Evolutionary conservation across 2,113 vertebrate genomes (phyloP), one percentile per base, ranked within the genome.

Genomic region (Pholis gunnellus): DNA sequence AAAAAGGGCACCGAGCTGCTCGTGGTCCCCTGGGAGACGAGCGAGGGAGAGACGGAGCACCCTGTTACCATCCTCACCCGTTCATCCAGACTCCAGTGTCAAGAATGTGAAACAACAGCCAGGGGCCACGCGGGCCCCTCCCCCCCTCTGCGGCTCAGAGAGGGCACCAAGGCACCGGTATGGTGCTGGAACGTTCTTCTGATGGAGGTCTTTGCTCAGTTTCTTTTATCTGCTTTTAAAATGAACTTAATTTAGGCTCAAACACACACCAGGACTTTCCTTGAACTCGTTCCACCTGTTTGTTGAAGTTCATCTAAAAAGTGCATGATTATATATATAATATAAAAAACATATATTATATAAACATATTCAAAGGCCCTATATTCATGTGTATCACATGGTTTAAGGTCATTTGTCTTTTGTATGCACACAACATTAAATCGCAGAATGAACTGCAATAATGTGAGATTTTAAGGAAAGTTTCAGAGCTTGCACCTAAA

Each of bases 1-100:
- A 34, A 34, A 34, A 34, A 34, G 34, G 34, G 18, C 40, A n/a
- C 15, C 18, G 5, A 57, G 76, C 72, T 52, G 38, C 29, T 81
- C n/a, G 1, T 22, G 84, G 83, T 88, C 88, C 88, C 89, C 64
- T 15, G 84, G 87, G 91, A 90, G 85, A 79, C 67, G 0, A 25
- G 17, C 70, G 73, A 70, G 59, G 54, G 67, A 84, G 77, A 69
- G 59, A 4, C 11, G 0, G 17, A 82, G 79, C 90, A 93, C 95
- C 95, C 92, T 63, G 90, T 95, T 88, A 90, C 95, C 97, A 95
- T 92, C 85, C 11, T 61, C 87, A 91, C 95, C 95, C 79, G 93
- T 83, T 89, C 92, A 95, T 93, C 96, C 97, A 93, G 94, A 86
- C 92, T 88, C 89, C 87, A 88, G 0, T 0, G 72, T 92, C 54